Evolutionary conservation across 2,888 invertebrate species (phyloP), one percentile per base, ranked within the genome.

Genomic region (Lamellibrachia columna): DNA sequence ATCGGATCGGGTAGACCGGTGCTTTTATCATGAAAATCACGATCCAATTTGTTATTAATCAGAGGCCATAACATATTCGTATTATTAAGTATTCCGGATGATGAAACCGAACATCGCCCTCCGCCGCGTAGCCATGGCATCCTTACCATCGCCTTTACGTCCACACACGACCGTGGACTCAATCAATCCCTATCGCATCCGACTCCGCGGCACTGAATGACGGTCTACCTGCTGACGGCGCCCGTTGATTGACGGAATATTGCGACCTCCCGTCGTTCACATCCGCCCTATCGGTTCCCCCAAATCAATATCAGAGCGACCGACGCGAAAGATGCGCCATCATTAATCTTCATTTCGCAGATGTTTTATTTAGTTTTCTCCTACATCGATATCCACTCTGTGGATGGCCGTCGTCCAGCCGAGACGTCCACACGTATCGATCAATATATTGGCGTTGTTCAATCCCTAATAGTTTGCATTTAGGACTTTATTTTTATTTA

Each of bases 321-420:
- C 22, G 75, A 75, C 6, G 2, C 22, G 22, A 22, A n/a, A 75
- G 75, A 75, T 22, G 75, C 15, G 6, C 75, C 75, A 22, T 75
- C 75, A 75, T 75, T 75, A 75, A 75, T 75, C 75, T 75, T 75
- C 75, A 75, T 22, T 75, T 75, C 75, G 22, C 75, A 11, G 75
- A 75, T 75, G 75, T 75, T 75, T 75, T 75, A 75, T 75, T 75
- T 75, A 75, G 75, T 75, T 75, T 75, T 22, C 75, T 75, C n/a
- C 75, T 75, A 22, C 75, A 75, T 75, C 75, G 75, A 75, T 75
- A 75, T 75, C 75, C 22, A 75, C 15, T 22, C 22, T 22, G 75
- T 75, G 22, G 75, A 22, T 22, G 22, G 75, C 75, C 75, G 75
- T 11, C 75, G 3, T 75, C 75, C 75, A 22, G 15, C 3, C 75